These are phyloP conservation scores for Hydrocynus forskahlii DNA, from an alignment of 2,797 vertebrate genomes.

Conservation along the genomic window DNA sequence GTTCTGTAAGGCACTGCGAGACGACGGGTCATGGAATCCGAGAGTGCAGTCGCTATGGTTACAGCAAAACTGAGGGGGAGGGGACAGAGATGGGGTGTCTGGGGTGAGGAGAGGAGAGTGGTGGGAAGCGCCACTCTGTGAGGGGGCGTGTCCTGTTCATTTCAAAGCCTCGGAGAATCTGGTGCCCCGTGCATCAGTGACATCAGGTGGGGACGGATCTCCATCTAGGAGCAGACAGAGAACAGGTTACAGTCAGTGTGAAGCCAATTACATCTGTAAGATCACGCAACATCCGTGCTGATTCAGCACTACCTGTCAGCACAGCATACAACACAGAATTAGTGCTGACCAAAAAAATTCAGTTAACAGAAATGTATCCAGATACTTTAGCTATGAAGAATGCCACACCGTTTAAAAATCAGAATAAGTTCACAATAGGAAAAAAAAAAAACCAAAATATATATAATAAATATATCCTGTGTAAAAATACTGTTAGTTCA, in stretches of 20 bases:
- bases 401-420: no score
- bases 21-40: slow-evolving; percentile 72
- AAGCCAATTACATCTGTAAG: no score
- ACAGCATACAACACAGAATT: no score
- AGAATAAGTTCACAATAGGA: no score
- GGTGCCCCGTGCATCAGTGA: neutral
- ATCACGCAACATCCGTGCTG: neutral
- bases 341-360: no score
- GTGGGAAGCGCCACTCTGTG: neutral
- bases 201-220: neutral
- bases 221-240: neutral
- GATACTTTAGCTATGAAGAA: no score
- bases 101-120: neutral
- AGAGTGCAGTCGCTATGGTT: slow-evolving; percentile 38
- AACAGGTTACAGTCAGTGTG: neutral
- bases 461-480: no score
- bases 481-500: no score
- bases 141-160: slow-evolving; percentile 1
- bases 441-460: no score
- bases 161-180: neutral
- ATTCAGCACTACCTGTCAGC: slow-evolving; percentile 74
- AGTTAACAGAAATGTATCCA: no score
- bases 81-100: neutral
- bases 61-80: neutral
- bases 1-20: slow-evolving; percentile 99